A percentile compares a stretch with the other conserved stretches of the same genome.
These are phyloP conservation scores for Istiophorus platypterus DNA, from an alignment of 2,113 vertebrate species.

Conservation along the genomic window DNA sequence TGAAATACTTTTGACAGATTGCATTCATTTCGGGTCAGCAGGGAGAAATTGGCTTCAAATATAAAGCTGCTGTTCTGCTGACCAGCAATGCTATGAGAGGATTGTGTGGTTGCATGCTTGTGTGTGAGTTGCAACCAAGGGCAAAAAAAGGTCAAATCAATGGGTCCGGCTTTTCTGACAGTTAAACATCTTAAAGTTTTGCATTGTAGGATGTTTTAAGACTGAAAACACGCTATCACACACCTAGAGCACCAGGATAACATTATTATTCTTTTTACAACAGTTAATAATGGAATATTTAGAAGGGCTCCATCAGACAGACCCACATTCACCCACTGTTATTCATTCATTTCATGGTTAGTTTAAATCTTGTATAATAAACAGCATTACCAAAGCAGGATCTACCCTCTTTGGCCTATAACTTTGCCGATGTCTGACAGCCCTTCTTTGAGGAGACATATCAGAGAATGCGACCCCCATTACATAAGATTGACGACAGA, in stretches of 20 bases:
- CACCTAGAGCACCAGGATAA: background rate
- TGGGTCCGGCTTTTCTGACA: background rate
- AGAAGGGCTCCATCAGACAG: background rate
- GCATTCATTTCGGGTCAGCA: slow-evolving; percentile 26
- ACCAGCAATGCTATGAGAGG: slow-evolving; percentile 27
- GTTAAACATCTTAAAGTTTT: background rate
- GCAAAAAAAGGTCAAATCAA: slow-evolving; percentile 34
- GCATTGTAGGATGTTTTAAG: background rate
- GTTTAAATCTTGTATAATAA: too few species aligned
- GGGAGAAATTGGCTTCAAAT: slow-evolving; percentile 26
- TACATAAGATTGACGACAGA: slow-evolving; percentile 10
- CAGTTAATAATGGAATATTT: background rate
- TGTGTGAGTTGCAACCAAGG: slow-evolving; percentile 1
- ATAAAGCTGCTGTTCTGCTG: slow-evolving; percentile 40
- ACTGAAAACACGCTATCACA: background rate
- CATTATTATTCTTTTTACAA: background rate
- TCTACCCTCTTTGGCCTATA: background rate
- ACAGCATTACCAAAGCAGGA: slow-evolving; percentile 8
- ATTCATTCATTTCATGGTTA: slow-evolving; percentile 8
- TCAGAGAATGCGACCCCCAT: background rate
- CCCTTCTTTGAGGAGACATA: background rate
- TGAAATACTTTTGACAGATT: slow-evolving; percentile 27
- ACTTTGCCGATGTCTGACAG: background rate
- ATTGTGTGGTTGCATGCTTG: slow-evolving; percentile 1
- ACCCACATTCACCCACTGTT: background rate